Evolutionary conservation across 2,113 vertebrate genomes (phyloP).

Genomic region (Stegastes partitus): DNA sequence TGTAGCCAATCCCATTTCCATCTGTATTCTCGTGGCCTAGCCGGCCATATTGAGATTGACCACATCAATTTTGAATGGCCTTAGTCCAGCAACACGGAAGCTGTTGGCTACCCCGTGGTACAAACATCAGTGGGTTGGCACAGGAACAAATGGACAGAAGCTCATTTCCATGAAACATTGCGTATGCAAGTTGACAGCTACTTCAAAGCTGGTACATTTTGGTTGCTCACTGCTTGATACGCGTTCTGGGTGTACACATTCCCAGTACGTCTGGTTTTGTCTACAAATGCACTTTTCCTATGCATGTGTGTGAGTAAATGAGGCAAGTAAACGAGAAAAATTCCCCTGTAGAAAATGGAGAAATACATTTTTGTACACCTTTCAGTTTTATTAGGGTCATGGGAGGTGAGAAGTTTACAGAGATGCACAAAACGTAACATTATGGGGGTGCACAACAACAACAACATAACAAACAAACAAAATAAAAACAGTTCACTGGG

Average conservation of each 20-base stretch:
- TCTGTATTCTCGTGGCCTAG: constrained; percentile 12
- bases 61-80: constrained; percentile 61
- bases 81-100: constrained; percentile 56
- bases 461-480: no score
- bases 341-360: background rate
- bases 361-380: background rate
- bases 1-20: constrained; percentile 14
- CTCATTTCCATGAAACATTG: constrained; percentile 68
- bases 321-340: constrained; percentile 1
- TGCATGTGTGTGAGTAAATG: constrained; percentile 8
- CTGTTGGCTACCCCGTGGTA: constrained; percentile 43
- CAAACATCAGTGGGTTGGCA: constrained; percentile 68
- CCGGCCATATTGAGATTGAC: constrained; percentile 49
- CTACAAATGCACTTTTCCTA: constrained; percentile 9
- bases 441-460: no score
- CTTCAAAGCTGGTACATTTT: constrained; percentile 63
- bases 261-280: constrained; percentile 28
- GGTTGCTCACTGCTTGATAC: constrained; percentile 30
- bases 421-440: no score
- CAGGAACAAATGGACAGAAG: constrained; percentile 60
- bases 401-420: background rate
- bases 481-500: no score
- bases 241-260: constrained; percentile 27
- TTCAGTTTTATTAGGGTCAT: background rate
- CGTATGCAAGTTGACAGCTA: constrained; percentile 56